Conservation (phyloP, 2,113 vertebrate species). For the Odontophorus gujanensis region DNA sequence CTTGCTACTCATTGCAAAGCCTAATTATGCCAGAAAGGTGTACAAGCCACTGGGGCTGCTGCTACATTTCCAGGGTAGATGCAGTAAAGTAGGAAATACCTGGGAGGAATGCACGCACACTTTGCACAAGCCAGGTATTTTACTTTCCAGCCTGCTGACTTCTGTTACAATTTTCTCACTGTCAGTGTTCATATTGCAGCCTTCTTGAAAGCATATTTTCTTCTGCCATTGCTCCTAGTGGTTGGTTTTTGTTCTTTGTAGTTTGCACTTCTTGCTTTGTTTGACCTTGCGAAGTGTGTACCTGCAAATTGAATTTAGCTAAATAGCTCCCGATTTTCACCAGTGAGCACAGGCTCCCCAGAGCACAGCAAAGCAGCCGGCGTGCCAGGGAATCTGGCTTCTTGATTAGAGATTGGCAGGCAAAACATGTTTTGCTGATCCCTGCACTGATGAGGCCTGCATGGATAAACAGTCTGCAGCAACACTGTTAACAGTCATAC, state of each 20-base stretch:
- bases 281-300: constrained; percentile 36
- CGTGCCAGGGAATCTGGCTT: background rate
- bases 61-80: background rate
- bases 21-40: background rate
- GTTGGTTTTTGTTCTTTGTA: background rate
- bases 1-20: background rate
- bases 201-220: background rate
- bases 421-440: constrained; percentile 42
- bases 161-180: background rate
- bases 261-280: background rate
- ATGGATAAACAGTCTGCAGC: constrained; percentile 44
- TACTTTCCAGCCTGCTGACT: background rate
- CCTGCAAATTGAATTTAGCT: constrained; percentile 50
- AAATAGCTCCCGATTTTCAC: constrained; percentile 42
- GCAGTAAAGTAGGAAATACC: constrained; percentile 1
- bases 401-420: constrained; percentile 50
- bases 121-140: background rate
- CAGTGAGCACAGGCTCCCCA: background rate
- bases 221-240: background rate
- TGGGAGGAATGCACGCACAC: background rate
- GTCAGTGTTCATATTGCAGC: background rate
- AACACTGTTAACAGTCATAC: background rate
- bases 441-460: background rate
- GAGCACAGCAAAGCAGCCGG: constrained; percentile 7
- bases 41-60: background rate